Evolutionary conservation across 2,888 invertebrate species (phyloP).

Genomic region (Cephus pulcher): DNA sequence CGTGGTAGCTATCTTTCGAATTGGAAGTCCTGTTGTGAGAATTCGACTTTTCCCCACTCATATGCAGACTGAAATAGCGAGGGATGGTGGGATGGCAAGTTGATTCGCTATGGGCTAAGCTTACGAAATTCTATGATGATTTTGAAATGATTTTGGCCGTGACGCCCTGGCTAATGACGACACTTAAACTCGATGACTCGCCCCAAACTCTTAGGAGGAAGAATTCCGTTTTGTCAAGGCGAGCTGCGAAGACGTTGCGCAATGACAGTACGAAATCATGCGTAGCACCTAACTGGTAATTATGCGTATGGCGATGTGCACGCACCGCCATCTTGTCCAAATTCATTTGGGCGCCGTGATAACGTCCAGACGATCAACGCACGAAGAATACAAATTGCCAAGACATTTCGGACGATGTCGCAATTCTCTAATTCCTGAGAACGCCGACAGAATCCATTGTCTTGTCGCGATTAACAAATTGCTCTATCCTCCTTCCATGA

Average conservation of each 20-base stretch:
- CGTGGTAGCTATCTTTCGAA: background rate
- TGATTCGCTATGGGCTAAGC: background rate
- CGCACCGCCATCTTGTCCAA: constrained; percentile 23
- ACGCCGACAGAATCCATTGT: background rate
- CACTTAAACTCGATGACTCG: constrained; percentile 26
- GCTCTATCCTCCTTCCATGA: background rate
- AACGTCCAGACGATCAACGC: constrained; percentile 15
- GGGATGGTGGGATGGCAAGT: background rate
- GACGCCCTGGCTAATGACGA: constrained; percentile 35
- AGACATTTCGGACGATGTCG: constrained; percentile 1
- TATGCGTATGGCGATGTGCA: constrained; percentile 6
- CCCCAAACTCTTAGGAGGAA: background rate
- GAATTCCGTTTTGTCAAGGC: background rate
- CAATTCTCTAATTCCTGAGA: background rate
- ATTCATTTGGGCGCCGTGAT: constrained; percentile 26
- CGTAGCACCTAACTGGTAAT: constrained; percentile 10
- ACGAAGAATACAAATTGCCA: constrained; percentile 8
- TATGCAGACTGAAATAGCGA: background rate
- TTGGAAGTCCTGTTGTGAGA: background rate
- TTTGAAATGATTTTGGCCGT: constrained; percentile 55
- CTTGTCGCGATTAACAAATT: background rate
- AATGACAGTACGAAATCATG: constrained; percentile 4
- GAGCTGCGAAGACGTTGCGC: background rate
- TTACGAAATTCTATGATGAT: constrained; percentile 24
- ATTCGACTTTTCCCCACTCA: background rate